Percentiles rank a stretch among this genome's conserved stretches.
These are phyloP conservation scores for Neodiprion fabricii DNA, from an alignment of 1,140 invertebrate genomes.

Conservation along the genomic window DNA sequence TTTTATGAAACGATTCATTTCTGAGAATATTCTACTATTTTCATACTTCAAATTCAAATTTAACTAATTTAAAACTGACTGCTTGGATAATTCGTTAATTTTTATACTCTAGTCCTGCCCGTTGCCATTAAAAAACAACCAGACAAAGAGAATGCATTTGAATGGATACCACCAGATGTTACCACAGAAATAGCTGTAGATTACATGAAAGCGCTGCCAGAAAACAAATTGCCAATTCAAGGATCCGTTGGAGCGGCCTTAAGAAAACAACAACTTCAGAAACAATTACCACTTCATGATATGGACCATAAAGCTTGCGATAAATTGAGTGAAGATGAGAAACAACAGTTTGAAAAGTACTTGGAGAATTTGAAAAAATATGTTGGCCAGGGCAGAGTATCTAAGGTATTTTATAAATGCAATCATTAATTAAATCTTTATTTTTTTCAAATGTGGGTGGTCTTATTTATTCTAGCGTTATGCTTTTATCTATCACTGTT, in stretches of 20 bases:
- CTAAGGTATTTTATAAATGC: conserved; percentile 43
- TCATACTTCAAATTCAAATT: conserved; percentile 10
- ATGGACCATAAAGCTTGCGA: conserved; percentile 70
- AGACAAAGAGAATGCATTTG: conserved; percentile 59
- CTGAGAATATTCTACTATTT: conserved; percentile 28
- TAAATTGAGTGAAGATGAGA: conserved; percentile 68
- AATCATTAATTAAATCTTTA: conserved; percentile 11
- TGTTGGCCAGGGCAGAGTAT: conserved; percentile 63
- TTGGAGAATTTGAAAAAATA: conserved; percentile 63
- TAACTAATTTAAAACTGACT: conserved; percentile 7
- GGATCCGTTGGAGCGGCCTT: conserved; percentile 76
- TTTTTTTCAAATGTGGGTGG: conserved; percentile 8
- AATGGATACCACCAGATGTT: conserved; percentile 64
- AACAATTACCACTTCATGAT: conserved; percentile 83
- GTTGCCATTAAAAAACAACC: conserved; percentile 48
- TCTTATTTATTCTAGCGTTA: neutral
- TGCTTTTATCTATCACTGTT: conserved; percentile 9
- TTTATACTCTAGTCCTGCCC: conserved; percentile 48
- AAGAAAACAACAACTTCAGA: conserved; percentile 77
- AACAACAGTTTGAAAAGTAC: conserved; percentile 63
- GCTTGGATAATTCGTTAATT: conserved; percentile 21
- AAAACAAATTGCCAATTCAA: conserved; percentile 74
- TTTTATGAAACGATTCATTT: conserved; percentile 15
- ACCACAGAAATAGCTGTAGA: conserved; percentile 64
- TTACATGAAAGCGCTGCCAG: conserved; percentile 79